These are phyloP conservation scores for Leptinotarsa lineolata DNA, from an alignment of 1,140 invertebrate species.

Conservation along the genomic window DNA sequence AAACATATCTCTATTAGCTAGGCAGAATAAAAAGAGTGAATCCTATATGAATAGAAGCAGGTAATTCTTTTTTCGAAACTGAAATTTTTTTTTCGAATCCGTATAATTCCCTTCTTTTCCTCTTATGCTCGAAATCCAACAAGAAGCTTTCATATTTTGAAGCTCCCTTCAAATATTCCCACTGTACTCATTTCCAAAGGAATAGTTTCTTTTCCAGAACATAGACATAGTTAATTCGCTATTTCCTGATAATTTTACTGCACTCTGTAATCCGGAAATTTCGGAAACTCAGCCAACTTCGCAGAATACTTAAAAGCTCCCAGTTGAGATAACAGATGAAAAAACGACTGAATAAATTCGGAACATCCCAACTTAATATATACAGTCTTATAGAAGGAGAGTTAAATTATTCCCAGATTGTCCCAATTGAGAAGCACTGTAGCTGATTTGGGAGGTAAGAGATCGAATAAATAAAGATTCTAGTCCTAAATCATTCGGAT, in stretches of 20 bases:
- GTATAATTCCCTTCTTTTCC: no score
- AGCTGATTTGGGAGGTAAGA: neutral
- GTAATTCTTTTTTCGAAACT: no score
- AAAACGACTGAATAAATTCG: neutral
- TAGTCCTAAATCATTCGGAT: no score
- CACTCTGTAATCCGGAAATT: neutral
- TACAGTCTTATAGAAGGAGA: neutral
- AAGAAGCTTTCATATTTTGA: no score
- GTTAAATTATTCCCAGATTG: neutral
- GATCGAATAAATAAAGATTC: neutral
- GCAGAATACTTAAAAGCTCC: neutral
- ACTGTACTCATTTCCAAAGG: no score
- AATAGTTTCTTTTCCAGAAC: neutral
- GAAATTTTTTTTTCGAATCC: no score
- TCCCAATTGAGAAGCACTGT: neutral
- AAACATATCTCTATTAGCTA: no score
- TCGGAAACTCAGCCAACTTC: neutral
- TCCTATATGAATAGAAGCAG: no score
- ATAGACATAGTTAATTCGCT: neutral
- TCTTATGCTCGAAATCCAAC: no score
- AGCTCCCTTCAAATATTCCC: no score
- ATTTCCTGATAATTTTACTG: neutral
- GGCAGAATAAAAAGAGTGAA: no score
- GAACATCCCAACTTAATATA: neutral
- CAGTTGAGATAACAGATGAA: slow-evolving; percentile 1